A percentile compares a stretch with the other conserved stretches of the same genome.
phyloP scores from a whole-genome alignment of 1,140 invertebrate genomes.

The Drosophila suzukii region DNA sequence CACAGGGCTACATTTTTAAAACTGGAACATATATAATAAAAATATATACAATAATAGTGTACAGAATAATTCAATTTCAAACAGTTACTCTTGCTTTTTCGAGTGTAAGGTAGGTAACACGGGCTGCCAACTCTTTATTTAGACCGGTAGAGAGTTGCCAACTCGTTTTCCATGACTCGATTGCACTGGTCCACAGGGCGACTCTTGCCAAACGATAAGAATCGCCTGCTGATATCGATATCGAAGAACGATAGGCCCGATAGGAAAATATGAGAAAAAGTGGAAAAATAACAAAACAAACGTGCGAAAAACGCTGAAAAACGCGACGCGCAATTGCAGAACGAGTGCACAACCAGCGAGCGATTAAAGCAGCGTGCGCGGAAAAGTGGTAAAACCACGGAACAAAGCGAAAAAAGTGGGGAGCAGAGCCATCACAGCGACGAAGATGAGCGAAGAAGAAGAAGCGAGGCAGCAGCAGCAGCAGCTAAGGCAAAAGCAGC shows the following conservation, averaged over 20 bases:
- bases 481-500: slow-evolving; percentile 35
- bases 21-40: no score
- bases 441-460: slow-evolving; percentile 79
- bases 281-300: slow-evolving; percentile 80
- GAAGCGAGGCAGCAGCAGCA: slow-evolving; percentile 62
- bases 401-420: slow-evolving; percentile 45
- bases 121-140: no score
- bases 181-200: no score
- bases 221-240: not conserved
- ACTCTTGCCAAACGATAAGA: no score
- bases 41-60: no score
- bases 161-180: no score
- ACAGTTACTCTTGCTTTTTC: no score
- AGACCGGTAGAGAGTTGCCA: no score
- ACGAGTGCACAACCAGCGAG: slow-evolving; percentile 30
- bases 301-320: slow-evolving; percentile 72
- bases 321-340: slow-evolving; percentile 49
- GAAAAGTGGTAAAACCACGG: slow-evolving; percentile 25
- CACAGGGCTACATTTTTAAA: no score
- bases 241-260: slow-evolving; percentile 1
- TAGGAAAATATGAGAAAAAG: slow-evolving; percentile 60
- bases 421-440: slow-evolving; percentile 44
- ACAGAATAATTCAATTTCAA: no score
- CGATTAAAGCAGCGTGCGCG: slow-evolving; percentile 25
- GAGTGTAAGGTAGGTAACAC: no score